Evolutionary conservation across 2,113 vertebrate genomes (phyloP).

Genomic region (Mugil cephalus): DNA sequence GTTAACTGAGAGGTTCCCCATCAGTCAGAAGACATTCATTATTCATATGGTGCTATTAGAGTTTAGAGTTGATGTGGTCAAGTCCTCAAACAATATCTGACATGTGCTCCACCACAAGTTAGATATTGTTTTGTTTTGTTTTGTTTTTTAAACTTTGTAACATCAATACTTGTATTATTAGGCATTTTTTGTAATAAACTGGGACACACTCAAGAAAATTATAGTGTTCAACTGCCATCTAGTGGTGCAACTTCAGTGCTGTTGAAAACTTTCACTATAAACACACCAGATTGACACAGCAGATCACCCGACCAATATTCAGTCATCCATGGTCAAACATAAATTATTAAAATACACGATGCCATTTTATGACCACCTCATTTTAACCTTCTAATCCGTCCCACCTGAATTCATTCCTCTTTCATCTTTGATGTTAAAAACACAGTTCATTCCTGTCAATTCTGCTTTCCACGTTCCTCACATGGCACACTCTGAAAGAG

Average conservation of each 20-base stretch:
- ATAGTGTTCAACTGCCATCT: conserved; percentile 54
- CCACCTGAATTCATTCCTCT: not conserved
- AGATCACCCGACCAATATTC: not conserved
- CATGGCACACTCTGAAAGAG: not conserved
- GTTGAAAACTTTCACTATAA: not conserved
- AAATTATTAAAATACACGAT: not conserved
- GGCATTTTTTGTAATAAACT: too few relatives aligned
- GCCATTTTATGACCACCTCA: too few relatives aligned
- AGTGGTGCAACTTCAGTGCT: conserved; percentile 24
- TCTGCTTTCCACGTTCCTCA: not conserved
- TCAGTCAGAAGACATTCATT: not conserved
- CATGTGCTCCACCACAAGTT: too few relatives aligned
- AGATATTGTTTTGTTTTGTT: too few relatives aligned
- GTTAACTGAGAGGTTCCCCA: conserved; percentile 5
- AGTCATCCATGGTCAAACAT: not conserved
- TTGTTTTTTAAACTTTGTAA: too few relatives aligned
- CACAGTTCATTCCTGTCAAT: not conserved
- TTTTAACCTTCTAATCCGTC: not conserved
- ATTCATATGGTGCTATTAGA: not conserved
- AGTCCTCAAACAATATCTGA: too few relatives aligned
- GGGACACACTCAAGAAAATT: not conserved
- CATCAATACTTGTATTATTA: too few relatives aligned
- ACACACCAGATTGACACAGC: not conserved
- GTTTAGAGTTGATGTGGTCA: too few relatives aligned
- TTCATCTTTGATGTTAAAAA: not conserved